Evolutionary conservation across 2,113 vertebrate species (phyloP), one percentile per base, ranked within the genome.

Genomic region (Oxygymnocypris stewartii): DNA sequence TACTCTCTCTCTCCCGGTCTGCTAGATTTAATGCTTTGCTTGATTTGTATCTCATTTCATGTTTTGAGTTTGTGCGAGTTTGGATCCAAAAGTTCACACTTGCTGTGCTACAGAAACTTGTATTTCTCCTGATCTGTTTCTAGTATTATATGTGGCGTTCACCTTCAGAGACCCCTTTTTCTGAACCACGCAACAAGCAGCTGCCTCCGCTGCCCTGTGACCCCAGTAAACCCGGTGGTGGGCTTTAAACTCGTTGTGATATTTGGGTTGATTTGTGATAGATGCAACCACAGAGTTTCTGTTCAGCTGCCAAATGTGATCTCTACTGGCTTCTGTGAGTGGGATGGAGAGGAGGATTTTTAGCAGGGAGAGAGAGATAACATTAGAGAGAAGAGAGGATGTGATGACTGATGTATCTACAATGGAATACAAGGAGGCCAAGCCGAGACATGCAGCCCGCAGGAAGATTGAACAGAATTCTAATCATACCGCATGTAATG

Each of bases 401-500:
- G 81, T n/a, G n/a, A 37, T 78, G 44, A 31, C 69, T n/a, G 81
- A 61, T 79, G 44, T 35, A 44, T 67, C 59, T 69, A 61, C 61
- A 82, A 16, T 84, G 79, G 65, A 83, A 80, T 73, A 83, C 84
- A 71, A 40, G 74, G 73, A 77, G 74, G 71, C 35, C 84, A 90
- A 77, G 79, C 23, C 54, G 47, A 85, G 79, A 85, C 23, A 82
- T 10, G 57, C 42, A 28, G 77, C 59, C 31, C 47, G 28, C 84
- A 85, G 90, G 87, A 90, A 88, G 73, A 88, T 85, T 84, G 88
- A 91, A 75, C 85, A 80, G 90, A 92, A 92, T 92, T 90, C 87
- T 91, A 92, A 92, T 93, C 90, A 90, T 67, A 86, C 89, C 91
- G 90, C 88, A 86, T 92, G 87, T 89, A 87, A 82, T 87, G 92